Evolutionary conservation across 2,888 invertebrate genomes (phyloP).

Genomic region (Polyommatus icarus): DNA sequence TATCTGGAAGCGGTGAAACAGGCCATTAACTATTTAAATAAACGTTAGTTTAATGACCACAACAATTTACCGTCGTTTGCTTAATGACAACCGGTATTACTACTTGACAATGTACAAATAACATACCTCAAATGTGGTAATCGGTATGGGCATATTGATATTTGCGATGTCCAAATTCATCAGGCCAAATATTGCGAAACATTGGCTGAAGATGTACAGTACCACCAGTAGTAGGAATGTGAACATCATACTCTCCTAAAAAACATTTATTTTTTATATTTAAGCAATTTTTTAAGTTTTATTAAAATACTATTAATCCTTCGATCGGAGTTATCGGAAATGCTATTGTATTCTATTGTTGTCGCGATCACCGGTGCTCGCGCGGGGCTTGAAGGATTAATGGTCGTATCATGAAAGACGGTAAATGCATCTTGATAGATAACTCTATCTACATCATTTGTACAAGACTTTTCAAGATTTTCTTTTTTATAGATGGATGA

Average conservation of each 20-base stretch:
- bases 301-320: no score
- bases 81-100: neutral
- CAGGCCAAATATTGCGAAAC: slow-evolving; percentile 71
- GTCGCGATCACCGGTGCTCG: no score
- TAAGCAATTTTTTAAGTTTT: no score
- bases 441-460: no score
- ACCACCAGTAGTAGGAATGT: slow-evolving; percentile 67
- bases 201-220: slow-evolving; percentile 72
- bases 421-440: no score
- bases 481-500: no score
- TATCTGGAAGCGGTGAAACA: no score
- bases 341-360: no score
- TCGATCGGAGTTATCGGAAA: no score
- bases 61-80: neutral
- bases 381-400: no score
- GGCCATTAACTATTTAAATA: neutral
- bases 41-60: neutral
- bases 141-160: slow-evolving; percentile 70
- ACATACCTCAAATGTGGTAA: slow-evolving; percentile 70
- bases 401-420: no score
- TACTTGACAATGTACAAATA: neutral
- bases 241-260: slow-evolving; percentile 76
- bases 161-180: slow-evolving; percentile 72
- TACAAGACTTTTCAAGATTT: no score
- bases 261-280: slow-evolving; percentile 39